phyloP scores from a whole-genome alignment of 1,140 invertebrate species.

The Drosophila kepulauana region DNA sequence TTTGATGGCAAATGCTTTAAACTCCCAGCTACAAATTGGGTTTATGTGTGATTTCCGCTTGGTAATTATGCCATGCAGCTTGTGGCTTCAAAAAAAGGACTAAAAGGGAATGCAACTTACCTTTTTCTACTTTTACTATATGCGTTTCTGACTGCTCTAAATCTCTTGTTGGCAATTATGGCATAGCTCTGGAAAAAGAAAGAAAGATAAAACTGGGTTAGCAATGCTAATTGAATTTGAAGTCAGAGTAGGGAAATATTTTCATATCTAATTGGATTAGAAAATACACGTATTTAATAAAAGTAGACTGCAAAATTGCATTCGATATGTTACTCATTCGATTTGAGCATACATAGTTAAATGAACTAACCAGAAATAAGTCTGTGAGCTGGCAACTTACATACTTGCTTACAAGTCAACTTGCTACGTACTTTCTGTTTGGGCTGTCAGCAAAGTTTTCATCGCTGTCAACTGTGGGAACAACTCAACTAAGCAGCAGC shows the following conservation, averaged over 20 bases:
- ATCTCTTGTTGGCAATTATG: slow-evolving; percentile 53
- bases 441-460: slow-evolving; percentile 76
- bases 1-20: slow-evolving; percentile 70
- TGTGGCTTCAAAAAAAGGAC: slow-evolving; percentile 5
- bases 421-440: slow-evolving; percentile 3
- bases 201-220: slow-evolving; percentile 54
- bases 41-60: slow-evolving; percentile 69
- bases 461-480: slow-evolving; percentile 70
- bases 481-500: slow-evolving; percentile 66
- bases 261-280: not conserved
- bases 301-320: not conserved
- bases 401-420: slow-evolving; percentile 37
- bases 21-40: slow-evolving; percentile 61
- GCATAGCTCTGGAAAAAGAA: slow-evolving; percentile 64
- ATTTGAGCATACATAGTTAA: not conserved
- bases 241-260: not conserved
- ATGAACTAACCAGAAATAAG: slow-evolving; percentile 14
- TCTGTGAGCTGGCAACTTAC: slow-evolving; percentile 28
- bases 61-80: slow-evolving; percentile 21
- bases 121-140: slow-evolving; percentile 31
- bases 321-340: slow-evolving; percentile 2
- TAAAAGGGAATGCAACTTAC: slow-evolving; percentile 44
- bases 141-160: slow-evolving; percentile 25
- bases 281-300: not conserved
- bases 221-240: slow-evolving; percentile 25